Conservation (phyloP, 2,888 invertebrate genomes). For the Chloromyia formosa region DNA sequence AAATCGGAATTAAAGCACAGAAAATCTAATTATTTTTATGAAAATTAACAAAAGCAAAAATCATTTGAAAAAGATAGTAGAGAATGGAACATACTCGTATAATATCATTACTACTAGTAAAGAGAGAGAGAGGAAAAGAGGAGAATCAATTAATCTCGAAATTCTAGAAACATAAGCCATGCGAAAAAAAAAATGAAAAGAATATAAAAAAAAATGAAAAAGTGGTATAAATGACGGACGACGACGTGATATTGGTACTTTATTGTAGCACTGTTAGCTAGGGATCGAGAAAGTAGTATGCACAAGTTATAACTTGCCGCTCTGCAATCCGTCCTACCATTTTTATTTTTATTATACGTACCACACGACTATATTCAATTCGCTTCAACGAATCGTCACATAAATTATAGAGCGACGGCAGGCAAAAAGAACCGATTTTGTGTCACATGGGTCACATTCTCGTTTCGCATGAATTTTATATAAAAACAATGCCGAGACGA, state of each 20-base stretch:
- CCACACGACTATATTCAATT: too few relatives aligned
- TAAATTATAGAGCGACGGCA: too few relatives aligned
- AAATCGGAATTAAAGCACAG: background rate
- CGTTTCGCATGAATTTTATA: conserved; percentile 41
- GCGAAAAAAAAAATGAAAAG: conserved; percentile 5
- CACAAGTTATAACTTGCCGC: too few relatives aligned
- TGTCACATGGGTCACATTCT: background rate
- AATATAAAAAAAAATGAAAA: background rate
- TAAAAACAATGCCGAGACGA: conserved; percentile 41
- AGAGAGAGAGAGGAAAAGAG: background rate
- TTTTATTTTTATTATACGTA: too few relatives aligned
- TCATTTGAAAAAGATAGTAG: background rate
- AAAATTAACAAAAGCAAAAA: conserved; percentile 27
- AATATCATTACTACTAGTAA: conserved; percentile 26
- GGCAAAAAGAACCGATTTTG: too few relatives aligned
- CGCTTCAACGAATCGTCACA: too few relatives aligned
- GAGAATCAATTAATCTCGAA: background rate
- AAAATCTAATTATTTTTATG: conserved; percentile 37
- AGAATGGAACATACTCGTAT: background rate
- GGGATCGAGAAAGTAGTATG: too few relatives aligned
- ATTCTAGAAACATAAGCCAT: background rate
- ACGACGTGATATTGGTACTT: conserved; percentile 24
- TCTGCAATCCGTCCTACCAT: too few relatives aligned
- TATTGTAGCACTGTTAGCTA: conserved; percentile 35
- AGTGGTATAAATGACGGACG: background rate